Evolutionary conservation across 2,797 vertebrate species (phyloP), one percentile per base, ranked within the genome.

Genomic region (Lophius americanus): DNA sequence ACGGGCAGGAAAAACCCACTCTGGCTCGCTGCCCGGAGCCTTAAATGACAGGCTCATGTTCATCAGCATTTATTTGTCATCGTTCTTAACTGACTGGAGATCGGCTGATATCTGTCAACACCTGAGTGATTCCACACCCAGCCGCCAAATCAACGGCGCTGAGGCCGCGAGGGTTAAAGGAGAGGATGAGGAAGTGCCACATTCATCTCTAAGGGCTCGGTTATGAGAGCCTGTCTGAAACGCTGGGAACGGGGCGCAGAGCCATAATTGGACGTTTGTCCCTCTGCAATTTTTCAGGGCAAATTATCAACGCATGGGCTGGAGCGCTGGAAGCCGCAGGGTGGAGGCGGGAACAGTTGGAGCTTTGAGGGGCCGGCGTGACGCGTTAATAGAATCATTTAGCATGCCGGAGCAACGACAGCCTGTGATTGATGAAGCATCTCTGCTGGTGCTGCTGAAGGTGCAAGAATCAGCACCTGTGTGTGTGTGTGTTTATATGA

Each of bases 271-370:
- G 85, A 86, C 72, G 79, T 76, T 81, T 86, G 79, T 86, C 79
- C 72, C 64, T 9, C 32, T 83, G 85, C 86, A 86, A 80, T 82
- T 84, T 88, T 87, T 88, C 85, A 85, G 80, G 82, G 82, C 73
- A 86, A 90, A 89, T 90, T 88, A 91, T 88, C 79, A 85, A 86
- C 78, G 81, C 86, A 89, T 83, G 85, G 87, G 77, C 78, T 86
- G 83, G 68, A 85, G 64, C 64, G 84, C 82, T 70, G 73, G 79
- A 78, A 44, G 69, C 80, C 85, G 73, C 86, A 87, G 78, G 79
- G 85, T 84, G 74, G 75, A 85, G 89, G 87, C 85, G 82, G 80
- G 79, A 91, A 93, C 89, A 92, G 85, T 85, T 77, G 78, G 79
- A 80, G 83, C 85, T 84, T 91, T 91, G 82, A 90, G 60, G 66